A percentile compares a stretch with the other conserved stretches of the same genome.
Evolutionary conservation across 2,888 invertebrate genomes (phyloP).

Genomic region (Diarsia dahlii): DNA sequence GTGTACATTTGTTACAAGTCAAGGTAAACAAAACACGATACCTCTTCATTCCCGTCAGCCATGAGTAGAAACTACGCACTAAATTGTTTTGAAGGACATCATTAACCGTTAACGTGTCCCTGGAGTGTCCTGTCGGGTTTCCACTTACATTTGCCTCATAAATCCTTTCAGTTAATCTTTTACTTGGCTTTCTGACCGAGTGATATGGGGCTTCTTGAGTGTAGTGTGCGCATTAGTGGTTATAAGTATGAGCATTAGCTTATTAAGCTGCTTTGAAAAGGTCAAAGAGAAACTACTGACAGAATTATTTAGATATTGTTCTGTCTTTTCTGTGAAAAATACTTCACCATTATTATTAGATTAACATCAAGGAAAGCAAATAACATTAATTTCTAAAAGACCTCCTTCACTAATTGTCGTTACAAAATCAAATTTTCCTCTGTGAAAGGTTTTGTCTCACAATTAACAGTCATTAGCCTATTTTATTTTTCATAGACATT

Average conservation of each 20-base stretch:
- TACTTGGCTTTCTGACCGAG: slow-evolving; percentile 20
- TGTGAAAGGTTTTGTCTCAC: background rate
- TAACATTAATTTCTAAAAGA: background rate
- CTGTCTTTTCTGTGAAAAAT: background rate
- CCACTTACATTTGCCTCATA: slow-evolving; percentile 45
- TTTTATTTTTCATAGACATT: no score
- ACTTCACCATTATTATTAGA: background rate
- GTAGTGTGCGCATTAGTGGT: background rate
- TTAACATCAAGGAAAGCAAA: background rate
- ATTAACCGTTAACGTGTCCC: slow-evolving; percentile 51
- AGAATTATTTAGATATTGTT: background rate
- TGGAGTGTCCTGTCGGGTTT: slow-evolving; percentile 46
- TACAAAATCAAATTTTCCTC: background rate
- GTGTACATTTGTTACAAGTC: no score
- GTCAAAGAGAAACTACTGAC: background rate
- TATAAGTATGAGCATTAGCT: slow-evolving; percentile 3
- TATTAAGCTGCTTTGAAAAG: background rate
- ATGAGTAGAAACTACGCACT: slow-evolving; percentile 36
- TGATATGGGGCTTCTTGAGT: slow-evolving; percentile 37
- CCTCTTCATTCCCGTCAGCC: slow-evolving; percentile 22
- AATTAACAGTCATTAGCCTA: background rate
- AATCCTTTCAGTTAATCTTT: slow-evolving; percentile 53
- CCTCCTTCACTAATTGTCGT: background rate
- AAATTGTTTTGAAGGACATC: slow-evolving; percentile 56
- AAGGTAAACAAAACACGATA: slow-evolving; percentile 20